Percentiles rank a stretch among this genome's conserved stretches.
These are phyloP conservation scores for Tragulus kanchil DNA, from an alignment of 2,113 vertebrate species.

Conservation along the genomic window DNA sequence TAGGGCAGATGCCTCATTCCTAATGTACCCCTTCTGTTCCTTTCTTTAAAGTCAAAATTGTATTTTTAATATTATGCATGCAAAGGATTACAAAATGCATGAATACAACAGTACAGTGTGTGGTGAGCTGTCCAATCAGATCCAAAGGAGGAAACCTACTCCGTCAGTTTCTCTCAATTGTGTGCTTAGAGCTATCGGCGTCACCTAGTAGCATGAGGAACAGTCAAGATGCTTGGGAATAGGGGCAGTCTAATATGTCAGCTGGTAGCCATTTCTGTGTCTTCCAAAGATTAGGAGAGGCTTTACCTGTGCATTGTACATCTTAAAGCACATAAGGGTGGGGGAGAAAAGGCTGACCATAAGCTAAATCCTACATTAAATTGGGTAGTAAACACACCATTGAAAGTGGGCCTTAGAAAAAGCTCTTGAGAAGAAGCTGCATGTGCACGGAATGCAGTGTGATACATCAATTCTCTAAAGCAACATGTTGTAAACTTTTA, in stretches of 20 bases:
- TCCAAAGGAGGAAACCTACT: background rate
- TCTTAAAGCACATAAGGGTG: background rate
- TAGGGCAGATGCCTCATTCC: background rate
- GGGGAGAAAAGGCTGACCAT: background rate
- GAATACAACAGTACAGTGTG: slow-evolving; percentile 52
- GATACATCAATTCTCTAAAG: slow-evolving; percentile 81
- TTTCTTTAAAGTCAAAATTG: background rate
- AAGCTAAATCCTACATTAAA: slow-evolving; percentile 40
- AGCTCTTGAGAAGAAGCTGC: slow-evolving; percentile 77
- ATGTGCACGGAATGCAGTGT: slow-evolving; percentile 86
- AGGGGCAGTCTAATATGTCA: background rate
- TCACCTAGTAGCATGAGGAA: background rate
- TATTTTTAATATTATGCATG: slow-evolving; percentile 73
- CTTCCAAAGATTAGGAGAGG: background rate
- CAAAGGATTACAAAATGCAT: slow-evolving; percentile 78
- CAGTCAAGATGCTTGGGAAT: slow-evolving; percentile 23
- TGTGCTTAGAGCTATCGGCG: background rate
- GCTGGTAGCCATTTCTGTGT: background rate
- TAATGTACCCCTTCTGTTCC: background rate
- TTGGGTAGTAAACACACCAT: slow-evolving; percentile 61
- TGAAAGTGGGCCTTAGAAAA: slow-evolving; percentile 68
- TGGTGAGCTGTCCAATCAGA: slow-evolving; percentile 15
- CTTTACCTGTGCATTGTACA: background rate
- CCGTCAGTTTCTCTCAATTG: background rate
- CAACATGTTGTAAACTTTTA: slow-evolving; percentile 88